Evolutionary conservation across 1,140 invertebrate genomes (phyloP).

Genomic region (Leguminivora glycinivorella): DNA sequence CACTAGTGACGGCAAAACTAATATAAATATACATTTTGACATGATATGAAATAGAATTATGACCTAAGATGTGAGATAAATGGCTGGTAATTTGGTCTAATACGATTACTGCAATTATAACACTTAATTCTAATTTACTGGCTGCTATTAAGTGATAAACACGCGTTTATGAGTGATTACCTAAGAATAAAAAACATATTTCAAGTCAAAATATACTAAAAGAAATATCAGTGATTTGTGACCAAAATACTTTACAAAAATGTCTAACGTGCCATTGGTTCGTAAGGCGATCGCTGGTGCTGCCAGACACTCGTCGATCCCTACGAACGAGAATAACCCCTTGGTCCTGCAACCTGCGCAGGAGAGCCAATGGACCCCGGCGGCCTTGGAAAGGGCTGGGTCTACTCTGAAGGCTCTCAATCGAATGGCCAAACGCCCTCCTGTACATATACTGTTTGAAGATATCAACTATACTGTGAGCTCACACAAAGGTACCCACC

Average conservation of each 20-base stretch:
- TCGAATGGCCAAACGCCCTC: constrained; percentile 75
- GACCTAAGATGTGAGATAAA: background rate
- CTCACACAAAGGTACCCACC: constrained; percentile 62
- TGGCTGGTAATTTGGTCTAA: background rate
- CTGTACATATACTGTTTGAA: constrained; percentile 84
- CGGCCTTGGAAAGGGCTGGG: constrained; percentile 68
- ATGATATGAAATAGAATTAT: background rate
- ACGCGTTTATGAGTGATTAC: background rate
- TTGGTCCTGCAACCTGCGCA: constrained; percentile 43
- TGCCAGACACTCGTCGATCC: constrained; percentile 42
- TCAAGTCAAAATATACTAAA: background rate
- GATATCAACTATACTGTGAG: constrained; percentile 82
- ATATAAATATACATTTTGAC: background rate
- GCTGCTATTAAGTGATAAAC: background rate
- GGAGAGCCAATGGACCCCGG: constrained; percentile 67
- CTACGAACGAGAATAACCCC: constrained; percentile 40
- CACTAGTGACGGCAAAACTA: background rate
- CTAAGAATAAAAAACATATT: too few species aligned
- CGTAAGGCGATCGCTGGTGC: constrained; percentile 63
- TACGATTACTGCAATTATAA: background rate
- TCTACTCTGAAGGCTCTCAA: constrained; percentile 73
- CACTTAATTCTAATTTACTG: background rate
- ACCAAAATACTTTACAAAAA: constrained; percentile 36
- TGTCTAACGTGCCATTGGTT: constrained; percentile 62
- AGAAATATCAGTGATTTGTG: constrained; percentile 25